These are phyloP conservation scores for Eidolon helvum DNA, from an alignment of 2,113 vertebrate genomes.

Conservation along the genomic window DNA sequence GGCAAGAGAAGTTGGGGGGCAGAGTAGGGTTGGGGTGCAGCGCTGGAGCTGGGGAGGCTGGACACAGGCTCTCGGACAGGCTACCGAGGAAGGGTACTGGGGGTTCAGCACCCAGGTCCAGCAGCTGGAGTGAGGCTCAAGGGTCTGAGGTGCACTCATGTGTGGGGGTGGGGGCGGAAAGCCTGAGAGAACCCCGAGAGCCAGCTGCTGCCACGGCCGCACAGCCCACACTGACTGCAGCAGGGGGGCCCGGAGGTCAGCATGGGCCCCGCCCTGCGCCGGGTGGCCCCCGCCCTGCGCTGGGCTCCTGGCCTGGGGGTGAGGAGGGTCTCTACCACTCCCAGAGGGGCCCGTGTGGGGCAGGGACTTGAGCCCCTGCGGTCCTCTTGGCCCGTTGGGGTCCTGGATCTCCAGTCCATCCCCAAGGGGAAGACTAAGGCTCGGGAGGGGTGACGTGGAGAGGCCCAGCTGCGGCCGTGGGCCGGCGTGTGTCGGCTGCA, in stretches of 20 bases:
- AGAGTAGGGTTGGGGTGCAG: fast-evolving
- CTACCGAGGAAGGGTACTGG: too few species aligned
- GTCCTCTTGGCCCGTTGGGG: not conserved
- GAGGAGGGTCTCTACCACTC: not conserved
- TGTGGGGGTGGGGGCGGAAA: not conserved
- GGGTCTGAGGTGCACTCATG: not conserved
- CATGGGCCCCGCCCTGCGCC: fast-evolving
- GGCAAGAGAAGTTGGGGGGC: not conserved
- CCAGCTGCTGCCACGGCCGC: fast-evolving
- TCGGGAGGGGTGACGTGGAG: not conserved
- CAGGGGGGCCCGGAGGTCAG: not conserved
- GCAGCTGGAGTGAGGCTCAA: not conserved
- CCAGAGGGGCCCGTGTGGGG: fast-evolving
- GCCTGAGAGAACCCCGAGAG: not conserved
- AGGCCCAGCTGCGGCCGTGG: not conserved
- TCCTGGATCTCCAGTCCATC: not conserved
- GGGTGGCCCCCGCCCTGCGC: too few species aligned
- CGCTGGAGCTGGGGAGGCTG: not conserved
- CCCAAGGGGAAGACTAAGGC: not conserved
- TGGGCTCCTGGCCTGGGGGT: not conserved
- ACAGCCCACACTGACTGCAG: not conserved
- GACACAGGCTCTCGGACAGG: not conserved
- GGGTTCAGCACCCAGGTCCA: not conserved
- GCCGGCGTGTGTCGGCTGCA: fast-evolving
- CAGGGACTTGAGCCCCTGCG: not conserved